Evolutionary conservation across 2,113 vertebrate species (phyloP), one percentile per base, ranked within the genome.

Genomic region (Dasyprocta punctata): DNA sequence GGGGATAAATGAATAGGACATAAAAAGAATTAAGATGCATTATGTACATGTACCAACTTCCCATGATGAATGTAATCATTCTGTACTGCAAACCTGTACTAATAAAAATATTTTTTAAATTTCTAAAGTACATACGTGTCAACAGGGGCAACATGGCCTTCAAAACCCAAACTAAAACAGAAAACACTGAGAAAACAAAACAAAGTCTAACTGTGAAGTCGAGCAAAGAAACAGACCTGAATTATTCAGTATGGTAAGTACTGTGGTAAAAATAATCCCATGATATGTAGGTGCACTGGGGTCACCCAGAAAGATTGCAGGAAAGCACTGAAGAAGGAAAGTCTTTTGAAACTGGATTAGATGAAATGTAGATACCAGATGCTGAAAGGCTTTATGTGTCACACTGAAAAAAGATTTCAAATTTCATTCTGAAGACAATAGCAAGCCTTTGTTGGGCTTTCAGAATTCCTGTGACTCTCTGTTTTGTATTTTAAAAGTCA

Each of bases 341-440:
- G 1, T 0, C 38, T 65, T n/a, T 78, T 75, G n/a, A 84, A 63
- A 77, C 13, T 22, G 10, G 33, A 13, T 73, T 73, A 75, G 22
- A 90, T 73, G 49, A 92, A 60, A 56, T 47, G 47, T 41, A 63
- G 86, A 84, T 16, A 16, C 3, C 30, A 69, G 38, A 30, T 33
- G 22, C n/a, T 30, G 2, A 82, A 71, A 13, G 28, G 20, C 3
- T 44, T 47, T 82, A 20, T 12, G 28, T 36, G 3, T 22, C 36
- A 86, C 10, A 22, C 73, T 61, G 49, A 91, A 96, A 67, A 49
- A 92, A 96, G 73, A 93, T 28, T 44, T 86, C 89, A 58, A 4
- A 71, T 77, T 73, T 90, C 44, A 87, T 84, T 86, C 38, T 90
- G 47, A 92, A 47, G 63, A 54, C 26, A 60, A n/a, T 17, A 5